These are phyloP conservation scores for Rhogogaster chlorosoma DNA, from an alignment of 2,888 invertebrate species.

Conservation along the genomic window DNA sequence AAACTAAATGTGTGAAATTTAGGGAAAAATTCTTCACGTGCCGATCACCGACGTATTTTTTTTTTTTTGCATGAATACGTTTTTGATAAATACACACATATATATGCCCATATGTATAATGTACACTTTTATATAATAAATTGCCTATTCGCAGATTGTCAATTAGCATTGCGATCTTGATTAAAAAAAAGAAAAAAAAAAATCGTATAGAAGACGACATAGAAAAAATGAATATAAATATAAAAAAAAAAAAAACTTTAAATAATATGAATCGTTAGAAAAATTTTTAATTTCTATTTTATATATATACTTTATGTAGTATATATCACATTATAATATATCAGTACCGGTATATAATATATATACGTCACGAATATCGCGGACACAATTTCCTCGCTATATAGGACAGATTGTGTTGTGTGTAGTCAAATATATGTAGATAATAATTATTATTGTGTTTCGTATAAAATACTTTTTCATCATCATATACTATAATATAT, in stretches of 20 bases:
- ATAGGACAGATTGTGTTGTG: constrained; percentile 11
- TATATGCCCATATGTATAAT: not conserved
- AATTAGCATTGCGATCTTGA: not conserved
- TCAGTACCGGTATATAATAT: not conserved
- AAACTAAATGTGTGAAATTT: not conserved
- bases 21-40: not conserved
- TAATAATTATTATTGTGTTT: constrained; percentile 8
- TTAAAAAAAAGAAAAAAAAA: not conserved
- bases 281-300: not conserved
- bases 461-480: constrained; percentile 10
- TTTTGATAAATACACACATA: not conserved
- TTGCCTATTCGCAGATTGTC: constrained; percentile 7
- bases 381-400: constrained; percentile 17
- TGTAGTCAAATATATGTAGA: not conserved
- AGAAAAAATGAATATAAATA: not conserved
- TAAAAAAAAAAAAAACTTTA: not conserved
- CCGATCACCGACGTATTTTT: not conserved
- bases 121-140: not conserved
- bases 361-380: not conserved
- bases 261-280: not conserved
- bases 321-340: not conserved
- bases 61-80: not conserved
- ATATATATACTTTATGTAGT: not conserved
- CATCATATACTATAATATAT: not conserved
- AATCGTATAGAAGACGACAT: not conserved